Conservation (phyloP, 2,113 vertebrate genomes). For the Chionomys nivalis region DNA sequence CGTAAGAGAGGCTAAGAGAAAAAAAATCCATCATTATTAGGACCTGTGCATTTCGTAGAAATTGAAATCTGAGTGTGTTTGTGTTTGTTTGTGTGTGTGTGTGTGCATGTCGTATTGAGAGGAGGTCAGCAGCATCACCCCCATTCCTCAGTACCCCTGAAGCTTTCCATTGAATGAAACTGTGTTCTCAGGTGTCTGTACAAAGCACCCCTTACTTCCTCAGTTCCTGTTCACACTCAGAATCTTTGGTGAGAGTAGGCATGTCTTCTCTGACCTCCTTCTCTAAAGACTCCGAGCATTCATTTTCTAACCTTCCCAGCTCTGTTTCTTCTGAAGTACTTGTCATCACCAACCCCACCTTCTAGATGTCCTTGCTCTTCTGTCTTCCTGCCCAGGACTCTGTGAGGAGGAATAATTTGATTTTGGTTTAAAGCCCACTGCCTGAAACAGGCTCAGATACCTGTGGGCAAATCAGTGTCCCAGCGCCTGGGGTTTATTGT, state of each 20-base stretch:
- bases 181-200: accelerated
- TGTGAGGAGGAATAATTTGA: no score
- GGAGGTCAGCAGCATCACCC: neutral
- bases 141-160: neutral
- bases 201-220: accelerated
- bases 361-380: neutral
- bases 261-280: neutral
- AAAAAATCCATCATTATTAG: neutral
- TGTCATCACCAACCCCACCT: neutral
- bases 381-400: neutral
- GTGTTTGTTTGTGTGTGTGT: neutral
- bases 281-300: neutral
- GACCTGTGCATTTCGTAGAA: neutral
- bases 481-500: no score
- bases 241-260: neutral
- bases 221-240: neutral
- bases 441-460: no score
- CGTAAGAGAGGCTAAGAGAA: neutral
- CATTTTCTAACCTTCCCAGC: neutral
- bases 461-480: no score
- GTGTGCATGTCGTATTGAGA: neutral
- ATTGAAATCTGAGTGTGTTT: neutral
- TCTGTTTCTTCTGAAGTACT: neutral
- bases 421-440: no score
- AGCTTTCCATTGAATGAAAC: neutral